Conservation (phyloP, 2,888 invertebrate genomes). For the Theretra japonica region DNA sequence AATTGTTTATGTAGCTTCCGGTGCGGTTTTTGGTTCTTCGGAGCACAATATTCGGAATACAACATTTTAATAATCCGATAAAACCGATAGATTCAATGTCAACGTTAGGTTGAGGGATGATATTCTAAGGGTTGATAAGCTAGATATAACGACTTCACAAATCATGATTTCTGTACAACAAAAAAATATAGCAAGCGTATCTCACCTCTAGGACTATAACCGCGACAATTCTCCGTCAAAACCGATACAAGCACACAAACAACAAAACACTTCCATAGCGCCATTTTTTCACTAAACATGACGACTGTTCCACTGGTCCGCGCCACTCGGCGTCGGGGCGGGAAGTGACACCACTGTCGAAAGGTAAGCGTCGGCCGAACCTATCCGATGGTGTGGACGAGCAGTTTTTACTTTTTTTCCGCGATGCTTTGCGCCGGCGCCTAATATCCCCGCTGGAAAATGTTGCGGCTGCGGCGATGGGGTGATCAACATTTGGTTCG, state of each 20-base stretch:
- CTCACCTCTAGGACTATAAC: conserved; percentile 78
- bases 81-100: too few species aligned
- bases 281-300: conserved; percentile 42
- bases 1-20: too few species aligned
- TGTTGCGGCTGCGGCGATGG: conserved; percentile 54
- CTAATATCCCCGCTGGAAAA: conserved; percentile 78
- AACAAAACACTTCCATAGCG: conserved; percentile 43
- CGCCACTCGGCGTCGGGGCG: conserved; percentile 27
- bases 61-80: too few species aligned
- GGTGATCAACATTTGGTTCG: conserved; percentile 61
- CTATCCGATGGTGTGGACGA: conserved; percentile 72
- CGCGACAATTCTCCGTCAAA: conserved; percentile 54
- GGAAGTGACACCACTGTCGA: conserved; percentile 15
- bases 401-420: conserved; percentile 82
- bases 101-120: too few species aligned
- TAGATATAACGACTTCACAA: not conserved
- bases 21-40: too few species aligned
- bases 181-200: conserved; percentile 9
- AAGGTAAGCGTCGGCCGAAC: conserved; percentile 4
- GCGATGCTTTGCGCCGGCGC: conserved; percentile 65
- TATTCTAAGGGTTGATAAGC: not conserved
- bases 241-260: conserved; percentile 55
- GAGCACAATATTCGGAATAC: too few species aligned
- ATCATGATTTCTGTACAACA: too few species aligned
- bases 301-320: conserved; percentile 50